A percentile compares a stretch with the other conserved stretches of the same genome.
These are phyloP conservation scores for Chiloscyllium plagiosum DNA, from an alignment of 2,113 vertebrate genomes.

Conservation along the genomic window DNA sequence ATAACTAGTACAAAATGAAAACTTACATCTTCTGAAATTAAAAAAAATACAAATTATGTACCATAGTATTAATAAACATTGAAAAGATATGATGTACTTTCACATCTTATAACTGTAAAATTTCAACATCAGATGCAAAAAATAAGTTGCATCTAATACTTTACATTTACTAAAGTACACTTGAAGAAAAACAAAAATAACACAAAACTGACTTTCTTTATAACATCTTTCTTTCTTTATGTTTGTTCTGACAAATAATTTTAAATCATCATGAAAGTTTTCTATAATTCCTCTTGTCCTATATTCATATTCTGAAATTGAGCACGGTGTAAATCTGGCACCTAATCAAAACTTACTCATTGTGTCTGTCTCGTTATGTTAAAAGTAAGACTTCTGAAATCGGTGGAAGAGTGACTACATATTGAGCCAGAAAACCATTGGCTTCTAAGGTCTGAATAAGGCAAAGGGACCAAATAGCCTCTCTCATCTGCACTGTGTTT, in stretches of 20 bases:
- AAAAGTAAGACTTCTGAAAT: not conserved
- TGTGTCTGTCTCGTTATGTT: not conserved
- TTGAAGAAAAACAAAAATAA: not conserved
- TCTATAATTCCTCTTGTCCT: not conserved
- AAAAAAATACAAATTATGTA: not conserved
- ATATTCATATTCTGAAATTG: not conserved
- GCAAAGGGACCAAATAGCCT: not conserved
- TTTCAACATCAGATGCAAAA: not conserved
- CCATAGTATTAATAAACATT: not conserved
- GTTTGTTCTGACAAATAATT: not conserved
- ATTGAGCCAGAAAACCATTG: not conserved
- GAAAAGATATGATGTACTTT: not conserved
- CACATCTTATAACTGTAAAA: not conserved
- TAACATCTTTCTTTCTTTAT: not conserved
- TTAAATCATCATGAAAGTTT: not conserved
- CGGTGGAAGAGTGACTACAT: not conserved
- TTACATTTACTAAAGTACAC: not conserved
- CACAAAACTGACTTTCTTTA: not conserved
- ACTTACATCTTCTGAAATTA: not conserved
- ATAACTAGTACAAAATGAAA: not conserved
- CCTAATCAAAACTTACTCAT: not conserved
- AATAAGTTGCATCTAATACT: not conserved
- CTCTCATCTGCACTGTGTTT: not conserved
- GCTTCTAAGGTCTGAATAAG: not conserved
- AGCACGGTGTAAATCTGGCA: not conserved